Base-by-base conservation (phyloP, 1,140 invertebrate species). In the Babylonia areolata region DNA sequence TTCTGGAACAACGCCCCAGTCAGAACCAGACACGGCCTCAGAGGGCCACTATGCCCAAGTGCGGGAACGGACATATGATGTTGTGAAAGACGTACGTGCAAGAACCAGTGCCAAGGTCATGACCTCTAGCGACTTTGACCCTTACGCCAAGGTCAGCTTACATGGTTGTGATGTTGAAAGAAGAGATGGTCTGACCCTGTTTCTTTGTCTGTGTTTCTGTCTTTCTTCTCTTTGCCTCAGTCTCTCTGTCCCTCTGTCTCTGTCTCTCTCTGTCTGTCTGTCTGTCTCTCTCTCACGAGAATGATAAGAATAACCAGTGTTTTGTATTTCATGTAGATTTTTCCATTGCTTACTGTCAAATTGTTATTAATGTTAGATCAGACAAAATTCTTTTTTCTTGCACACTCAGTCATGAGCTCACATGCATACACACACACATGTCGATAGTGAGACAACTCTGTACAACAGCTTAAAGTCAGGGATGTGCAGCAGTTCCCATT, bases 21-120 rank as follows among this genome's bases (percentile, higher is more conserved):
- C 81, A 39, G 81, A 88, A 75, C 40, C 73, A 20, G 71, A 84
- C 42, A 35, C 42, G 23, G 42, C 35, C 6, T 64, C 35, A 12
- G 90, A 90, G 39, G 88, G 81, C 35, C 88, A 91, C 81, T 91
- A 90, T 40, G 87, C 90, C 58, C 87, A 86, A 73, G 81, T 90
- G 15, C 86, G 84, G 28, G 90, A 91, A 42, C 86, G 87, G 33
- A 91, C 84, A 20, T 91, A 91, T 75, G 89, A 88, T 84, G 87
- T 87, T 37, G 89, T 90, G 9, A 89, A 87, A 40, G 90, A 90
- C 77, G 87, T 89, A 3, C 75, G 85, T 81, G 39, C 80, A 28
- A 64, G 64, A 64, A 3, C 58, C 37, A 54, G 35, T 33, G 28
- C 31, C 84, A 64, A 88, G 85, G 51, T 42, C 35, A 20, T 58